Evolutionary conservation across 2,113 vertebrate species (phyloP).

Genomic region (Coracopsis vasa): DNA sequence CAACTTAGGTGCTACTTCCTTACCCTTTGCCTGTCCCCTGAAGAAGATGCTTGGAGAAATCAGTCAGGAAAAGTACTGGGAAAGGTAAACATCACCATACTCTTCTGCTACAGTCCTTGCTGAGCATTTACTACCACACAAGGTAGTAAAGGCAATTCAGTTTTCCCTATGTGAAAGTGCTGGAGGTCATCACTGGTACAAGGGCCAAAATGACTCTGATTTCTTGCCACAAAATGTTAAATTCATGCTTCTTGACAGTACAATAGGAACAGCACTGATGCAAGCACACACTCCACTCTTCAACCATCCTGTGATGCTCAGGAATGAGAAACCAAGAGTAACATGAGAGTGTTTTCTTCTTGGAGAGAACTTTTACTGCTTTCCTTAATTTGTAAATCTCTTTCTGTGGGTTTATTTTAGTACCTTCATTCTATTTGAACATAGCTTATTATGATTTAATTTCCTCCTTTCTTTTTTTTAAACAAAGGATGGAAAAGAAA

Average conservation of each 20-base stretch:
- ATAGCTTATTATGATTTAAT: slow-evolving; percentile 56
- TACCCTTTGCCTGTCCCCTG: not conserved
- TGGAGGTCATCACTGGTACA: not conserved
- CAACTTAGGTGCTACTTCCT: not conserved
- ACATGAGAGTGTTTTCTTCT: not conserved
- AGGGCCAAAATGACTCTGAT: not conserved
- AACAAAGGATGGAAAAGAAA: slow-evolving; percentile 54
- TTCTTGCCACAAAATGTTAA: not conserved
- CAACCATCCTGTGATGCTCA: not conserved
- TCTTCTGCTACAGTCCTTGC: not conserved
- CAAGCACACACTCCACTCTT: not conserved
- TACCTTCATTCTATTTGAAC: slow-evolving; percentile 51
- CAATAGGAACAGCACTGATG: not conserved
- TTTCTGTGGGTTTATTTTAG: slow-evolving; percentile 56
- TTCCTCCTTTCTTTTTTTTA: slow-evolving; percentile 52
- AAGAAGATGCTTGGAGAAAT: not conserved
- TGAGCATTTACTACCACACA: not conserved
- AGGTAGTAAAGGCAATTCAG: not conserved
- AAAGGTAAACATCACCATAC: not conserved
- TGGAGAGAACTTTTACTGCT: slow-evolving; percentile 7
- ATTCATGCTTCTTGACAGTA: not conserved
- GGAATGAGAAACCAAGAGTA: not conserved
- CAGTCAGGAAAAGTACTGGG: not conserved
- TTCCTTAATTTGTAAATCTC: slow-evolving; percentile 33
- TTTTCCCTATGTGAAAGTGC: not conserved